These are phyloP conservation scores for Motacilla alba DNA, from an alignment of 2,113 vertebrate genomes.

Conservation along the genomic window DNA sequence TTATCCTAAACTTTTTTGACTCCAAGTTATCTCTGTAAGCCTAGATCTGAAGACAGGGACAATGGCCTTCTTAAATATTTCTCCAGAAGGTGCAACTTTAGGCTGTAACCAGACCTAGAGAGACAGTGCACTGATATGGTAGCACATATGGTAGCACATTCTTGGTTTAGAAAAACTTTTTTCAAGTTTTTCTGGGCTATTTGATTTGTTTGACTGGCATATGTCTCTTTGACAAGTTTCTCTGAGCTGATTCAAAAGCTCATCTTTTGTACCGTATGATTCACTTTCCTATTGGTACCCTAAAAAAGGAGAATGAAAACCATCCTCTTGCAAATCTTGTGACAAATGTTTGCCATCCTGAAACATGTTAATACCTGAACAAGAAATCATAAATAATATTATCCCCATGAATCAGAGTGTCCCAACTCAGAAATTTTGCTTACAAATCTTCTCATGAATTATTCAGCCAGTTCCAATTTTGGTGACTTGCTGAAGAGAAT, in stretches of 20 bases:
- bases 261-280: not conserved
- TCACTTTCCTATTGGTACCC: not conserved
- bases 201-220: not conserved
- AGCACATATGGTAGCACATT: not conserved
- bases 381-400: not conserved
- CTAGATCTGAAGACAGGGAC: not conserved
- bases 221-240: not conserved
- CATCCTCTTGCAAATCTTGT: not conserved
- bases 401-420: not conserved
- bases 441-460: constrained; percentile 17
- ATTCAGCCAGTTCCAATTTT: constrained; percentile 20
- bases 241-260: not conserved
- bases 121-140: not conserved
- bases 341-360: not conserved
- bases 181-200: not conserved
- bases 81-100: not conserved
- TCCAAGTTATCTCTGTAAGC: not conserved
- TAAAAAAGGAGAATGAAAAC: not conserved
- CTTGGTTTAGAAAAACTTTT: not conserved
- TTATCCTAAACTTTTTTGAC: not conserved
- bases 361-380: not conserved
- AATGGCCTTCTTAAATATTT: not conserved
- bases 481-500: constrained; percentile 2
- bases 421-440: not conserved
- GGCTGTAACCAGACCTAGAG: not conserved